These are phyloP conservation scores for Tachysurus fulvidraco DNA, from an alignment of 2,113 vertebrate genomes.

Conservation along the genomic window DNA sequence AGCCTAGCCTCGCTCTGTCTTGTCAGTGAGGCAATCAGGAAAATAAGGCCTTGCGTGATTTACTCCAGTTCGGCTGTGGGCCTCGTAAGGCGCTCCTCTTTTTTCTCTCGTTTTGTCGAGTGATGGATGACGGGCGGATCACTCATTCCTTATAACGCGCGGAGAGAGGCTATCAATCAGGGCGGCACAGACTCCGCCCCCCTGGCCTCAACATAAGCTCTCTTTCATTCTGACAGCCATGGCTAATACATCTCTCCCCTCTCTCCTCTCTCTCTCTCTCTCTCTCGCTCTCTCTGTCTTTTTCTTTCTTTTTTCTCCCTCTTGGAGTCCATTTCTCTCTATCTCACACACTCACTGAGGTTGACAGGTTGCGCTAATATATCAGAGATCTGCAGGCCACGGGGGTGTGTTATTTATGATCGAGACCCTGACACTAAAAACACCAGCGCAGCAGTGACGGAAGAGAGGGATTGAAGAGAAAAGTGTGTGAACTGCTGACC, in stretches of 20 bases:
- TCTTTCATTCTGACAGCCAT: slow-evolving; percentile 56
- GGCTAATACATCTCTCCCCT: slow-evolving; percentile 49
- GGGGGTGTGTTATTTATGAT: slow-evolving; percentile 57
- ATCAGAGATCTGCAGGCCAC: slow-evolving; percentile 52
- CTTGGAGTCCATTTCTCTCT: slow-evolving; percentile 15
- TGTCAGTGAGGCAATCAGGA: slow-evolving; percentile 57
- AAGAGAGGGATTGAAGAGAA: slow-evolving; percentile 29
- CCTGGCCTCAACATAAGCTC: slow-evolving; percentile 55
- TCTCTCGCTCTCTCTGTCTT: slow-evolving; percentile 3
- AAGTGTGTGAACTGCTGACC: slow-evolving; percentile 22
- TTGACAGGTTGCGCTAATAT: slow-evolving; percentile 51
- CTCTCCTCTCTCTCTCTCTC: slow-evolving; percentile 30
- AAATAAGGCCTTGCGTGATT: slow-evolving; percentile 54
- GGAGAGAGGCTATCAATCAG: slow-evolving; percentile 53
- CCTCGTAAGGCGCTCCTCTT: slow-evolving; percentile 19
- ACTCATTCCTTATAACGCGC: slow-evolving; percentile 55
- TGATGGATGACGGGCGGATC: slow-evolving; percentile 56
- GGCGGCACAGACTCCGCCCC: slow-evolving; percentile 42
- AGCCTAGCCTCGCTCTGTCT: slow-evolving; percentile 44
- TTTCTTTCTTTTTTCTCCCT: not conserved
- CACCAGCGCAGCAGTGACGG: slow-evolving; percentile 37
- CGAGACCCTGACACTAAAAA: slow-evolving; percentile 48
- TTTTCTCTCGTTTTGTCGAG: slow-evolving; percentile 51
- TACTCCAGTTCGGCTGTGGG: slow-evolving; percentile 33
- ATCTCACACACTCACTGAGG: slow-evolving; percentile 35